Percentiles rank a stretch among this genome's conserved stretches.
Evolutionary conservation across 2,888 invertebrate genomes (phyloP).

Genomic region (Graphium colonna): DNA sequence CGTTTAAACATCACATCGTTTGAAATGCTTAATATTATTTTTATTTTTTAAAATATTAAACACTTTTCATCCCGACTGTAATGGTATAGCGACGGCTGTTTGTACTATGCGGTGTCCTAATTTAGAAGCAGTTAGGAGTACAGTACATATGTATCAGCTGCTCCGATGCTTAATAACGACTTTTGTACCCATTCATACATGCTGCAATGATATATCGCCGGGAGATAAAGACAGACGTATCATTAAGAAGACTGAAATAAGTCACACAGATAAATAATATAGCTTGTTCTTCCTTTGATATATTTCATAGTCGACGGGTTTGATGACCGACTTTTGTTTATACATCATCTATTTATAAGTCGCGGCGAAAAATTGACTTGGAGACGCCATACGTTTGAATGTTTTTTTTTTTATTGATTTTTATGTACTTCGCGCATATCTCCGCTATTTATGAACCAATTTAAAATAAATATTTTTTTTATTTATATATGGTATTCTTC

Average conservation of each 20-base stretch:
- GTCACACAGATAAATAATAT: neutral
- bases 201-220: conserved; percentile 8
- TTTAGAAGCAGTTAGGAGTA: conserved; percentile 28
- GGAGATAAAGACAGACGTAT: conserved; percentile 9
- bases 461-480: too few relatives aligned
- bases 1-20: too few relatives aligned
- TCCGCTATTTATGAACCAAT: too few relatives aligned
- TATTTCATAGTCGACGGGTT: neutral
- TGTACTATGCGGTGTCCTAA: conserved; percentile 39
- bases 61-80: conserved; percentile 27
- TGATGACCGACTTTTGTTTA: neutral
- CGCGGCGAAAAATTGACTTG: too few relatives aligned
- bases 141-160: conserved; percentile 15
- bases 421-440: too few relatives aligned
- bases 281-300: neutral
- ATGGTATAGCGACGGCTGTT: conserved; percentile 36
- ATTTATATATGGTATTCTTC: too few relatives aligned
- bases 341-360: neutral
- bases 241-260: conserved; percentile 2
- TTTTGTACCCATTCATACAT: conserved; percentile 7
- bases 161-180: conserved; percentile 4
- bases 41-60: conserved; percentile 9
- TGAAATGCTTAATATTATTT: too few relatives aligned
- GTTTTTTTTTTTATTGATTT: too few relatives aligned
- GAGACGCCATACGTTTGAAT: too few relatives aligned